These are phyloP conservation scores for Pseudomyrmex dendroicus DNA, from an alignment of 1,140 invertebrate species.

Conservation along the genomic window DNA sequence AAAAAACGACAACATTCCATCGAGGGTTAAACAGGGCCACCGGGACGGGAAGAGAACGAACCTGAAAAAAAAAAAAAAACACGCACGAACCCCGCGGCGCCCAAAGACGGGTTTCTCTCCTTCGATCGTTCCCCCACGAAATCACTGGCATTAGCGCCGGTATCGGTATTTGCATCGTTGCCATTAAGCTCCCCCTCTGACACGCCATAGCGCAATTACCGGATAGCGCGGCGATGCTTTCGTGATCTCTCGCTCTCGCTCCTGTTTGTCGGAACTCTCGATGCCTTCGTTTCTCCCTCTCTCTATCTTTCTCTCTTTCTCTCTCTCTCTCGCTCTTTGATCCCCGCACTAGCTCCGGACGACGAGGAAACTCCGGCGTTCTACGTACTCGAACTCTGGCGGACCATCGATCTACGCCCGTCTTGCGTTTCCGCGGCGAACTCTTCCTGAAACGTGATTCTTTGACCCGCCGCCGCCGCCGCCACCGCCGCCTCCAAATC, in stretches of 20 bases:
- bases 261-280: neutral
- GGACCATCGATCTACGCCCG: slow-evolving; percentile 60
- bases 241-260: slow-evolving; percentile 75
- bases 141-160: slow-evolving; percentile 77
- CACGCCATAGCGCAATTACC: slow-evolving; percentile 82
- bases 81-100: neutral
- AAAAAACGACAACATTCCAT: neutral
- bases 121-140: slow-evolving; percentile 67
- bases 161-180: slow-evolving; percentile 83
- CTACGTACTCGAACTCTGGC: slow-evolving; percentile 46
- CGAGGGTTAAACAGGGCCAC: neutral
- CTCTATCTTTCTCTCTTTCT: neutral
- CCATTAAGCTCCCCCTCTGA: slow-evolving; percentile 79
- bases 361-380: slow-evolving; percentile 51
- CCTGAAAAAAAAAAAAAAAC: slow-evolving; percentile 13
- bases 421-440: slow-evolving; percentile 56
- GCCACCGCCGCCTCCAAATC: neutral
- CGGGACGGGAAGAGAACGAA: neutral
- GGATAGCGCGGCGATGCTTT: slow-evolving; percentile 76
- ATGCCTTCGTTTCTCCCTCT: neutral
- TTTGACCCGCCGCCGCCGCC: slow-evolving; percentile 24
- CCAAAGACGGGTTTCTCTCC: neutral
- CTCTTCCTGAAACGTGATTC: slow-evolving; percentile 61
- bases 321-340: slow-evolving; percentile 23
- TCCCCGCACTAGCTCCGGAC: neutral